These are phyloP conservation scores for Whitmania pigra DNA, from an alignment of 1,140 invertebrate genomes.

Conservation along the genomic window DNA sequence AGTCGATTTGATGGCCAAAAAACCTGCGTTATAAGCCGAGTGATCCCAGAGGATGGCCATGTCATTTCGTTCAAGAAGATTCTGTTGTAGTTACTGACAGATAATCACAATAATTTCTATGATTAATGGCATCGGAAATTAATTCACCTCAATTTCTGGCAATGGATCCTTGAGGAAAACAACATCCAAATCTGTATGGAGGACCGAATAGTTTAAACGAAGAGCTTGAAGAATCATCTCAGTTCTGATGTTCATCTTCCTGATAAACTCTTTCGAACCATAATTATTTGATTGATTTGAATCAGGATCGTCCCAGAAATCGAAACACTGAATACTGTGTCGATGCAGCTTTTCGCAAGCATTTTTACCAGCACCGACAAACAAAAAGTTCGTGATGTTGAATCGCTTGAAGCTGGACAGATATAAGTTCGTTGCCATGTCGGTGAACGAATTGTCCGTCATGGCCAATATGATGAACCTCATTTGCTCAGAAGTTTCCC, in stretches of 20 bases:
- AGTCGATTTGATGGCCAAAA: slow-evolving; percentile 16
- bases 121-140: too few species aligned
- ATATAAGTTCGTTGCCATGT: slow-evolving; percentile 19
- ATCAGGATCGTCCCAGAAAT: slow-evolving; percentile 17
- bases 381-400: slow-evolving; percentile 17
- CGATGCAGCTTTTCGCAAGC: not conserved
- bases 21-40: slow-evolving; percentile 17
- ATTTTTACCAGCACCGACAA: not conserved
- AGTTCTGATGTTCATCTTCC: slow-evolving; percentile 21
- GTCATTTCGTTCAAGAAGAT: not conserved
- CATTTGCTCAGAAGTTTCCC: not conserved
- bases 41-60: slow-evolving; percentile 19
- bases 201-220: slow-evolving; percentile 8
- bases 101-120: too few species aligned
- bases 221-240: slow-evolving; percentile 18
- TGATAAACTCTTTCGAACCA: not conserved
- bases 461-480: slow-evolving; percentile 10
- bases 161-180: slow-evolving; percentile 9
- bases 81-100: too few species aligned
- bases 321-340: not conserved
- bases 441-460: slow-evolving; percentile 2
- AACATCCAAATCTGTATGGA: slow-evolving; percentile 19
- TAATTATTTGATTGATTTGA: slow-evolving; percentile 16
- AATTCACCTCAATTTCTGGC: slow-evolving; percentile 10
- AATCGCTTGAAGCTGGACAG: not conserved